Percentiles rank a stretch among this genome's conserved stretches.
Evolutionary conservation across 1,140 invertebrate genomes (phyloP).

Genomic region (Zeugodacus cucurbitae): DNA sequence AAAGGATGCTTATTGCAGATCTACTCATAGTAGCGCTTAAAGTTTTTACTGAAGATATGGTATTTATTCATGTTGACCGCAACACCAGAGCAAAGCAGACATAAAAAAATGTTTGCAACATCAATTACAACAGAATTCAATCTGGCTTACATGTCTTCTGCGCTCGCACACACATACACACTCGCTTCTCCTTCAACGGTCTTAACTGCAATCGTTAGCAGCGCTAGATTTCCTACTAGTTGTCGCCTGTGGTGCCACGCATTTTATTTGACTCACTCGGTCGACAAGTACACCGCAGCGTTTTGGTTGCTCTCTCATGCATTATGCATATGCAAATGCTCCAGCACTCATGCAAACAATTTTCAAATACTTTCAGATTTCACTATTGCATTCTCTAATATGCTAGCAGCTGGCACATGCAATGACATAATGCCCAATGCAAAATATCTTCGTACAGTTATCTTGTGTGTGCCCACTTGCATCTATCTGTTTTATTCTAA

Average conservation of each 20-base stretch:
- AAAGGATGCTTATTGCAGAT: not conserved
- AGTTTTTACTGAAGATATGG: not conserved
- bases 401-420: not conserved
- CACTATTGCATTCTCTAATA: not conserved
- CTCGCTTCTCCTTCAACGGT: not conserved
- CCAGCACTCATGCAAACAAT: not conserved
- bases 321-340: constrained; percentile 10
- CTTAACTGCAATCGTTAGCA: not conserved
- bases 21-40: not conserved
- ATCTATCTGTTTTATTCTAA: not conserved
- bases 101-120: not conserved
- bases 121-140: constrained; percentile 30
- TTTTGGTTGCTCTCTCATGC: not conserved
- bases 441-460: not conserved
- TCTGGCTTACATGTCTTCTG: not conserved
- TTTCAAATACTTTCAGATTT: not conserved
- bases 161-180: not conserved
- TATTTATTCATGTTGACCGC: not conserved
- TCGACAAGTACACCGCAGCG: constrained; percentile 19
- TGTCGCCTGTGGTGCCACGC: not conserved
- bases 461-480: not conserved
- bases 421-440: not conserved
- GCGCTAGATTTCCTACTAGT: not conserved
- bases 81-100: not conserved
- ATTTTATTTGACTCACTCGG: constrained; percentile 35